Conservation (phyloP, 2,888 invertebrate species). For the Amiota minor region DNA sequence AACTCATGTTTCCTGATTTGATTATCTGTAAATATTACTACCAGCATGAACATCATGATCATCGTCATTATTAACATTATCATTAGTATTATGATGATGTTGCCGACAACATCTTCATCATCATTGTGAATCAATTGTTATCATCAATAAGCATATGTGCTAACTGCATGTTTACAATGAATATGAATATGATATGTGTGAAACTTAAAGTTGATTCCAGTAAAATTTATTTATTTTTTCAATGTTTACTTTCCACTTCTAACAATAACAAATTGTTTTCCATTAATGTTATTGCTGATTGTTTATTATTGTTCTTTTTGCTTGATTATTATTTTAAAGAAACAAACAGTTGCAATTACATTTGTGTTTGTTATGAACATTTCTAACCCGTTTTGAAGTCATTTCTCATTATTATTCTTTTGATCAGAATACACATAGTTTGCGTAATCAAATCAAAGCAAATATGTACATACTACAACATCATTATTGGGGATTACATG, state of each 20-base stretch:
- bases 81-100: background rate
- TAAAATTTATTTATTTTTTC: conserved; percentile 10
- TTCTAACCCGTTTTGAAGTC: background rate
- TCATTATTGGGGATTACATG: no score
- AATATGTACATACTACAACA: no score
- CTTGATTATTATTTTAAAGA: background rate
- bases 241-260: conserved; percentile 3
- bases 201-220: background rate
- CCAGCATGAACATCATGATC: background rate
- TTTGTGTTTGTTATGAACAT: background rate
- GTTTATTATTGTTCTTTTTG: background rate
- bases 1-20: conserved; percentile 48
- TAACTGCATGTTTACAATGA: no score
- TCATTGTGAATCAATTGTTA: background rate
- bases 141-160: background rate
- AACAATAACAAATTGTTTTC: background rate
- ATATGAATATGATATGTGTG: background rate
- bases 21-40: conserved; percentile 52
- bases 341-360: background rate
- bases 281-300: background rate
- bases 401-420: no score
- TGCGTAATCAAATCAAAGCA: no score
- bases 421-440: no score
- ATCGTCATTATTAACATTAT: background rate
- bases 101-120: background rate